Percentiles rank a stretch among this genome's conserved stretches.
Conservation (phyloP, 2,888 invertebrate species). For the Alsophila aescularia region DNA sequence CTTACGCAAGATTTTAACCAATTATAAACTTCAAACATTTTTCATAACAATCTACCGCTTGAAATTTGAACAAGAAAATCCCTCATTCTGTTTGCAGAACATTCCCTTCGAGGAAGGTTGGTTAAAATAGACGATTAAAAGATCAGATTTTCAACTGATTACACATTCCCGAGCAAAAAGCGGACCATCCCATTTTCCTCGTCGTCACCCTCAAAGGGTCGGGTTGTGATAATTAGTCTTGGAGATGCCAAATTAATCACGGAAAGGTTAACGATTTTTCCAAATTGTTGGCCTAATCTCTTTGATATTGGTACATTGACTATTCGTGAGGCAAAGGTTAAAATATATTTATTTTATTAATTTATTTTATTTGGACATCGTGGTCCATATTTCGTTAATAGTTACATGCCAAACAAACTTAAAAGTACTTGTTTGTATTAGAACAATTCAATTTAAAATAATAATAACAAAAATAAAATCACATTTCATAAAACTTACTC, state of each 20-base stretch:
- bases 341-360: no score
- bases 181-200: slow-evolving; percentile 14
- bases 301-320: not conserved
- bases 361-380: no score
- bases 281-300: not conserved
- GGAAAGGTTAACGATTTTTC: not conserved
- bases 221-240: slow-evolving; percentile 17
- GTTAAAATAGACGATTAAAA: slow-evolving; percentile 21
- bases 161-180: slow-evolving; percentile 22
- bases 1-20: no score
- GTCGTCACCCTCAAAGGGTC: slow-evolving; percentile 21
- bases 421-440: no score
- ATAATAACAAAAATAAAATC: no score
- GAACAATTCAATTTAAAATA: no score
- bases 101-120: slow-evolving; percentile 2
- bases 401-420: no score
- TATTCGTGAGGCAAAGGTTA: not conserved
- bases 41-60: no score
- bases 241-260: slow-evolving; percentile 2
- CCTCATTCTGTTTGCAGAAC: slow-evolving; percentile 3
- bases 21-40: no score
- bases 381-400: no score
- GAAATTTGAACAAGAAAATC: not conserved
- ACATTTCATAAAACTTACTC: no score
- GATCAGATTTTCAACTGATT: slow-evolving; percentile 30